Evolutionary conservation across 2,888 invertebrate genomes (phyloP).

Genomic region (Calameuta pallipes): DNA sequence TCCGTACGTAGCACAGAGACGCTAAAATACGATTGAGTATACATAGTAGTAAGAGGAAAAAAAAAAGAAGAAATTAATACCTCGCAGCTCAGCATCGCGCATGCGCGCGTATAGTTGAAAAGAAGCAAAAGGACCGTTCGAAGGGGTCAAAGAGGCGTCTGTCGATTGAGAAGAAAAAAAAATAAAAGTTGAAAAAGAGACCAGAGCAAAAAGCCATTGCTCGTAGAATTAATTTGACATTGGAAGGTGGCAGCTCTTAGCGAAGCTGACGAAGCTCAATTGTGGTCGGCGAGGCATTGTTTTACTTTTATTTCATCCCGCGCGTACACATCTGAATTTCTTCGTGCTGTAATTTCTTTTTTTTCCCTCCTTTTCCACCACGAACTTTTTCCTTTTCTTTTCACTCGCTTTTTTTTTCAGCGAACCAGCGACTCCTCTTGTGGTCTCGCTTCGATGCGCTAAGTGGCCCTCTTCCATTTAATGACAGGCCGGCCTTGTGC

Average conservation of each 20-base stretch:
- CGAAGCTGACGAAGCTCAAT: constrained; percentile 12
- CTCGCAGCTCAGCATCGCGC: neutral
- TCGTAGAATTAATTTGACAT: constrained; percentile 3
- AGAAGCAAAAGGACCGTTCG: neutral
- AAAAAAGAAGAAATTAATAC: neutral
- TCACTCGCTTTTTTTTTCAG: neutral
- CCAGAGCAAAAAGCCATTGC: neutral
- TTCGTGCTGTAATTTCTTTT: neutral
- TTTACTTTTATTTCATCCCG: constrained; percentile 15
- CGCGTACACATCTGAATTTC: neutral
- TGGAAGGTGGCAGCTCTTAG: constrained; percentile 5
- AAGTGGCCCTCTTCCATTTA: constrained; percentile 48
- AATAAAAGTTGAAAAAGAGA: neutral
- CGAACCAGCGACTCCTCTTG: constrained; percentile 1
- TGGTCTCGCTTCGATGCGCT: constrained; percentile 27
- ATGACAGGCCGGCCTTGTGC: constrained; percentile 44
- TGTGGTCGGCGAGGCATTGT: neutral
- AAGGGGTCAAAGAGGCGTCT: neutral
- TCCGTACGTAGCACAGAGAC: neutral
- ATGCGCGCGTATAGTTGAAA: neutral
- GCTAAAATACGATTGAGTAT: neutral
- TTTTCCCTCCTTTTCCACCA: neutral
- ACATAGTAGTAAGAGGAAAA: neutral
- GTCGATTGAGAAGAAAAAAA: neutral
- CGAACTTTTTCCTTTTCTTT: neutral